A percentile compares a stretch with the other conserved stretches of the same genome.
Conservation (phyloP, 2,888 invertebrate species). For the Agapostemon virescens region DNA sequence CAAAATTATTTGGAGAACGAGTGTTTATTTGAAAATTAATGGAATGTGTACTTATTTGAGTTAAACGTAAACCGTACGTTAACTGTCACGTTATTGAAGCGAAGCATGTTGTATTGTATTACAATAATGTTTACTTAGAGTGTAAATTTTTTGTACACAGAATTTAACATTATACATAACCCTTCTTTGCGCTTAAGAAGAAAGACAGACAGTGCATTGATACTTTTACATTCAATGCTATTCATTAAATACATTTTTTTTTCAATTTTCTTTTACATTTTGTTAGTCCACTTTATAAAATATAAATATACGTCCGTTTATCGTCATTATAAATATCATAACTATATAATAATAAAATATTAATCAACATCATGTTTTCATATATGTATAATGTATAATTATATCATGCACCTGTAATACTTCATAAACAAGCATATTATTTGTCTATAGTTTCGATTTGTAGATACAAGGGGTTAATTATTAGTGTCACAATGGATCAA, state of each 20-base stretch:
- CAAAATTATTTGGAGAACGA: slow-evolving; percentile 12
- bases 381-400: slow-evolving; percentile 18
- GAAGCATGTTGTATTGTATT: slow-evolving; percentile 39
- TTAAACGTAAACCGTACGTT: background rate
- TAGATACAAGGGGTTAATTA: slow-evolving; percentile 34
- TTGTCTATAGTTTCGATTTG: slow-evolving; percentile 26
- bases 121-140: slow-evolving; percentile 10
- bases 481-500: slow-evolving; percentile 73
- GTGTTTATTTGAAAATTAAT: slow-evolving; percentile 10
- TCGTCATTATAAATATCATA: slow-evolving; percentile 41
- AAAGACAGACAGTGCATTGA: slow-evolving; percentile 11
- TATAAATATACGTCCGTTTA: slow-evolving; percentile 39
- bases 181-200: slow-evolving; percentile 22
- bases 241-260: slow-evolving; percentile 26
- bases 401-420: slow-evolving; percentile 40
- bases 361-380: slow-evolving; percentile 29
- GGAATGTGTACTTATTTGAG: slow-evolving; percentile 44
- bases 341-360: slow-evolving; percentile 43
- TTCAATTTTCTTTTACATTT: slow-evolving; percentile 28
- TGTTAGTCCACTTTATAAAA: slow-evolving; percentile 52
- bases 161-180: slow-evolving; percentile 23
- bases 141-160: slow-evolving; percentile 21
- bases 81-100: slow-evolving; percentile 19
- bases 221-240: background rate
- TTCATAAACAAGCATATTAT: slow-evolving; percentile 11